These are phyloP conservation scores for Sesia bembeciformis DNA, from an alignment of 2,888 invertebrate genomes.

Conservation along the genomic window DNA sequence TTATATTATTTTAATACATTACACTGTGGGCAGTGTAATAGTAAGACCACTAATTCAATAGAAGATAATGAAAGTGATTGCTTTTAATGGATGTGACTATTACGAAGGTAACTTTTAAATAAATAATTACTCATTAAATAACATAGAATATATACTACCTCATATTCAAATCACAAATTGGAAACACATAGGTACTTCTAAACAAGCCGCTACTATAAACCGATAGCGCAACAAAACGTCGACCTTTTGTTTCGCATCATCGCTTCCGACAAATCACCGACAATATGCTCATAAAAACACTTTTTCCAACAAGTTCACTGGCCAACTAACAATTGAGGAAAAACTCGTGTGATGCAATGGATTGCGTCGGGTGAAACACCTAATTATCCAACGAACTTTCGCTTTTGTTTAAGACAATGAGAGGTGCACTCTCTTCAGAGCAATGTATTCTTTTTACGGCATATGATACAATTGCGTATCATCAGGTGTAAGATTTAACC, in stretches of 20 bases:
- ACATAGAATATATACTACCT: too few relatives aligned
- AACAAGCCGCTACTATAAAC: too few relatives aligned
- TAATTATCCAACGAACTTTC: constrained; percentile 71
- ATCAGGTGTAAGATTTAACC: neutral
- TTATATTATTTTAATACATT: too few relatives aligned
- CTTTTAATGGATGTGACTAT: too few relatives aligned
- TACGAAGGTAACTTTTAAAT: too few relatives aligned
- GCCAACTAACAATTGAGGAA: constrained; percentile 51
- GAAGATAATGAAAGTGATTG: too few relatives aligned
- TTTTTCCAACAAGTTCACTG: constrained; percentile 42
- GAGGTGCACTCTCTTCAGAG: constrained; percentile 44
- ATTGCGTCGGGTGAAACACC: constrained; percentile 54
- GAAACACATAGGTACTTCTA: too few relatives aligned
- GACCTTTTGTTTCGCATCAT: neutral
- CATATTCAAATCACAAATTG: too few relatives aligned
- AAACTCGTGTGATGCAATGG: constrained; percentile 60
- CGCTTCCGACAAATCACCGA: constrained; percentile 9
- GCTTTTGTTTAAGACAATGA: constrained; percentile 70
- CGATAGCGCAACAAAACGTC: neutral
- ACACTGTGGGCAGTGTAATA: too few relatives aligned
- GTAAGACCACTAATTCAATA: too few relatives aligned
- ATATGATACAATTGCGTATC: neutral
- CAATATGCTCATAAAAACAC: constrained; percentile 29
- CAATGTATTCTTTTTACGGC: neutral
- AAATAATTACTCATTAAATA: too few relatives aligned